A percentile compares a stretch with the other conserved stretches of the same genome.
Evolutionary conservation across 2,113 vertebrate species (phyloP).

Genomic region (Microcebus griseorufus): DNA sequence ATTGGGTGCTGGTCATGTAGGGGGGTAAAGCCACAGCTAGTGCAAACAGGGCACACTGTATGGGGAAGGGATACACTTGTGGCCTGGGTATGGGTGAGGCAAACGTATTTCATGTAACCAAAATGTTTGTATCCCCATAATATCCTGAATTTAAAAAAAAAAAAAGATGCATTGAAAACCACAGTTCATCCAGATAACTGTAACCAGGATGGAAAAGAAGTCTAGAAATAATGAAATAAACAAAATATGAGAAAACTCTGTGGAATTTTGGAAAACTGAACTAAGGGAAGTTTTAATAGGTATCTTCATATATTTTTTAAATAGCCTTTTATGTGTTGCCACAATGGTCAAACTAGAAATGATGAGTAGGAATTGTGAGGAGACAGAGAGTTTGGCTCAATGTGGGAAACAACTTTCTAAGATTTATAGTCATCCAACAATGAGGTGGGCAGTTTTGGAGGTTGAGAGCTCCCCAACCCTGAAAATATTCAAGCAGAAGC

Average conservation of each 20-base stretch:
- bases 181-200: not conserved
- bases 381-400: not conserved
- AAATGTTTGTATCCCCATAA: no score
- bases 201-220: not conserved
- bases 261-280: conserved; percentile 22
- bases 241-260: not conserved
- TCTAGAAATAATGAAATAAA: conserved; percentile 19
- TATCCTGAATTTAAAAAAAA: no score
- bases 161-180: not conserved
- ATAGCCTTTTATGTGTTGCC: conserved; percentile 44
- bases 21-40: no score
- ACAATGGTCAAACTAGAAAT: conserved; percentile 49
- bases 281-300: not conserved
- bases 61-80: no score
- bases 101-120: no score
- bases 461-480: not conserved
- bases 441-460: not conserved
- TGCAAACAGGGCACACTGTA: no score
- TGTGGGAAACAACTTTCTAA: conserved; percentile 38
- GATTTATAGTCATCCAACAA: not conserved
- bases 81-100: no score
- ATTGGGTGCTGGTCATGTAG: no score
- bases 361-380: not conserved
- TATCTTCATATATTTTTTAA: conserved; percentile 58
- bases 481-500: not conserved